Evolutionary conservation across 2,888 invertebrate species (phyloP).

Genomic region (Chloroclysta siterata): DNA sequence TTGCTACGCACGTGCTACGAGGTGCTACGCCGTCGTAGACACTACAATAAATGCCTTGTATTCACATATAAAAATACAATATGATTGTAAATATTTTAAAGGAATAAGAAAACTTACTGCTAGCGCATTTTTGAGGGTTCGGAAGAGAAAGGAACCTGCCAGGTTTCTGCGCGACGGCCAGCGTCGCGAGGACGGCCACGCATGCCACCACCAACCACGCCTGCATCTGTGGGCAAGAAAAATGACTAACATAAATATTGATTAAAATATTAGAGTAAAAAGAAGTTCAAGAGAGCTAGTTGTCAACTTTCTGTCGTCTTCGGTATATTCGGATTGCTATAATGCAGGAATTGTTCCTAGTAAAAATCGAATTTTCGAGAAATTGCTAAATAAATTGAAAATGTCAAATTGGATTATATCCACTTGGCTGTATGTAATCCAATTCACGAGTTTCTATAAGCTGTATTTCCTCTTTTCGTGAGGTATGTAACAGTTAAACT

Average conservation of each 20-base stretch:
- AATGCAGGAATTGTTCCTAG: too few relatives aligned
- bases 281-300: too few relatives aligned
- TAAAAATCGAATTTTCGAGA: too few relatives aligned
- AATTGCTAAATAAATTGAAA: too few relatives aligned
- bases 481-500: too few relatives aligned
- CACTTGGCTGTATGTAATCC: too few relatives aligned
- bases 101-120: slow-evolving; percentile 87
- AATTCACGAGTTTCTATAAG: too few relatives aligned
- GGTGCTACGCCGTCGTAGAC: slow-evolving; percentile 26
- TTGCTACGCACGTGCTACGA: slow-evolving; percentile 38
- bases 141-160: slow-evolving; percentile 94
- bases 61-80: neutral
- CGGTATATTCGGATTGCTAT: neutral
- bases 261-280: neutral
- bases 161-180: slow-evolving; percentile 89
- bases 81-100: neutral
- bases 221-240: slow-evolving; percentile 87
- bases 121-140: slow-evolving; percentile 91
- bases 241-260: neutral
- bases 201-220: slow-evolving; percentile 86
- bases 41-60: neutral
- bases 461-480: too few relatives aligned
- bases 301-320: neutral
- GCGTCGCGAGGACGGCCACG: slow-evolving; percentile 79
- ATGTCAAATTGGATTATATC: too few relatives aligned